These are phyloP conservation scores for Oplegnathus fasciatus DNA, from an alignment of 2,113 vertebrate genomes.

Conservation along the genomic window DNA sequence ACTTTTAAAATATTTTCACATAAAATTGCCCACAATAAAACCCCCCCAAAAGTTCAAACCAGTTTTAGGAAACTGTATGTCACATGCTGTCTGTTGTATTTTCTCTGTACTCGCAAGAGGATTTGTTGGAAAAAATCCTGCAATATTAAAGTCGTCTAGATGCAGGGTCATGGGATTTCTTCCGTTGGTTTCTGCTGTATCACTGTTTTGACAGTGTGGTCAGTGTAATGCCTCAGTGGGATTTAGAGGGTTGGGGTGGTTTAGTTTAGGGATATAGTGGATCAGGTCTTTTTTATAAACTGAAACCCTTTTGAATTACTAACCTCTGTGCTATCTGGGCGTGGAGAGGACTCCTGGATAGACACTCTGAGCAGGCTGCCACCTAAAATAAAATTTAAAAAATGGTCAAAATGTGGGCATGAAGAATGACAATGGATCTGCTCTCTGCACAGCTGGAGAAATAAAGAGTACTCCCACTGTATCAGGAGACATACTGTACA, in stretches of 20 bases:
- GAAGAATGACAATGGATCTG: constrained; percentile 14
- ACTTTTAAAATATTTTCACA: background rate
- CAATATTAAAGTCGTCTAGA: constrained; percentile 27
- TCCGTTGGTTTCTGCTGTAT: constrained; percentile 29
- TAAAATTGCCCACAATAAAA: background rate
- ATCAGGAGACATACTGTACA: background rate
- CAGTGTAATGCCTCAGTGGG: constrained; percentile 56
- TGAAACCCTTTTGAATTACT: constrained; percentile 49
- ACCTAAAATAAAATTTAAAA: constrained; percentile 3
- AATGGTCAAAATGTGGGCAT: background rate
- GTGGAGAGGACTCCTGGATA: background rate
- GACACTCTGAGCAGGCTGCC: background rate
- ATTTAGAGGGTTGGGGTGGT: constrained; percentile 53
- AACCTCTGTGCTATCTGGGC: constrained; percentile 33
- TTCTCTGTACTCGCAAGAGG: background rate
- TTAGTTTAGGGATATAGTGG: constrained; percentile 62
- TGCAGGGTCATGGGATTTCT: constrained; percentile 43
- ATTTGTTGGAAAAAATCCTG: constrained; percentile 25
- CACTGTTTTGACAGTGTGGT: constrained; percentile 62
- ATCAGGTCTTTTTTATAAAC: constrained; percentile 53
- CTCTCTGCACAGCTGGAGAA: background rate
- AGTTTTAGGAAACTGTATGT: background rate
- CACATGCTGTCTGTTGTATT: background rate
- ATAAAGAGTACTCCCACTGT: background rate
- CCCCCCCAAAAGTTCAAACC: background rate